Base-by-base conservation (phyloP, 2,888 invertebrate genomes). In the Metacarcinus magister region DNA sequence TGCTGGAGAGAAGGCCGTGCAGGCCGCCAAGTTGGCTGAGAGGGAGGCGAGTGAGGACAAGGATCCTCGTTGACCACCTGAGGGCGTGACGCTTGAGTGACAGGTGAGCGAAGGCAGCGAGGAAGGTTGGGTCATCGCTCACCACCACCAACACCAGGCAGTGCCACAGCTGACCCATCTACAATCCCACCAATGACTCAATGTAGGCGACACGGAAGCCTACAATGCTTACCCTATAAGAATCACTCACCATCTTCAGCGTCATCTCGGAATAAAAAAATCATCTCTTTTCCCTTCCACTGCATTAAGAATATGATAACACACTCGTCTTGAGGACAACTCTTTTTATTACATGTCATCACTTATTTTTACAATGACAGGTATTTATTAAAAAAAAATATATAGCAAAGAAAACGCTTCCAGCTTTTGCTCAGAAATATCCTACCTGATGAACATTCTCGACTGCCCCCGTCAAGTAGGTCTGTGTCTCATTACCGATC, bases 51-150 rank as follows among this genome's bases (percentile, higher is more conserved):
- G 91, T 91, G 91, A 91, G 44, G 91, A 91, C n/a, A 43, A 91
- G 43, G n/a, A 91, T 44, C 44, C 91, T 91, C 91, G 91, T 91
- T 16, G 91, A 91, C 91, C 91, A 91, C 44, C 44, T 91, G 23
- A 91, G 91, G 91, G 46, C 91, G n/a, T 44, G 44, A 44, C 91
- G 91, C 91, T 8, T 82, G 75, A 82, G 75, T 82, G 75, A 82
- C 75, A 82, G 28, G 32, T 28, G 28, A 28, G 75, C 46, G 44
- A 91, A 91, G 19, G 46, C 44, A n/a, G 91, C 91, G 44, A 91
- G 43, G 91, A 91, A 91, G 91, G 43, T 44, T 44, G 91, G 19
- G 91, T 82, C 75, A 28, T 82, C 75, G 10, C 75, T 46, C 23
- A 91, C 91, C 46, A 46, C 46, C 19, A 82, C 75, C 28, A 28